Percentiles rank a stretch among this genome's conserved stretches.
phyloP scores from a whole-genome alignment of 2,113 vertebrate genomes.

The Cyprinodon brontotheroides region DNA sequence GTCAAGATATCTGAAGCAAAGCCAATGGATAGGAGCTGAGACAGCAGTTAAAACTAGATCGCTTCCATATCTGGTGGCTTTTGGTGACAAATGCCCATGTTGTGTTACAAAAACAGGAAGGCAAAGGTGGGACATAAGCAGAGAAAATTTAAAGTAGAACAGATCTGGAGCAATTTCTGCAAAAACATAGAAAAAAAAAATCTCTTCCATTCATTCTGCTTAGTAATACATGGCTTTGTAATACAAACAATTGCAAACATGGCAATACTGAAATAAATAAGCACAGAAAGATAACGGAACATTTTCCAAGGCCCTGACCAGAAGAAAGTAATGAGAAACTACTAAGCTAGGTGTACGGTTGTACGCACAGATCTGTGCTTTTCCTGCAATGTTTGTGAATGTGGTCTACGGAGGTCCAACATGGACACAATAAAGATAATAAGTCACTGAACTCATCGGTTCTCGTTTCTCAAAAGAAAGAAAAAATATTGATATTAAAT shows the following conservation, averaged over 20 bases:
- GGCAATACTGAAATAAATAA: conserved; percentile 70
- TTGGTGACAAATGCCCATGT: conserved; percentile 25
- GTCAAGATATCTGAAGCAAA: not conserved
- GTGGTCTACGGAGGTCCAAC: not conserved
- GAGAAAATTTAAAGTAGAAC: conserved; percentile 22
- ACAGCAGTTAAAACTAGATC: not conserved
- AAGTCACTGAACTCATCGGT: not conserved
- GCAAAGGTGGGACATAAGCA: conserved; percentile 15
- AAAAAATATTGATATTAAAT: not conserved
- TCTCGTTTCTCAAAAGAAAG: too few relatives aligned
- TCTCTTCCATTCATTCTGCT: conserved; percentile 7
- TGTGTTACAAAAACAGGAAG: conserved; percentile 30
- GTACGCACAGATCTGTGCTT: conserved; percentile 1
- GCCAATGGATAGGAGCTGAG: not conserved
- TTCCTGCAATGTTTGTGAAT: conserved; percentile 13
- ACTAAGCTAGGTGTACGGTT: conserved; percentile 8
- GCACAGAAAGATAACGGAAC: conserved; percentile 40
- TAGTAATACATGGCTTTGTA: conserved; percentile 41
- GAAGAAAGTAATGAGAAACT: conserved; percentile 10
- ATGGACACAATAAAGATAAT: not conserved
- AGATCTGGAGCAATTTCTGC: conserved; percentile 4
- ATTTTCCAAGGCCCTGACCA: conserved; percentile 36
- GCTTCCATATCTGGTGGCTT: conserved; percentile 8
- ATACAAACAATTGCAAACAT: conserved; percentile 27
- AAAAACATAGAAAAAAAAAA: conserved; percentile 12